Evolutionary conservation across 2,113 vertebrate genomes (phyloP), one percentile per base, ranked within the genome.

Genomic region (Semnornis frantzii): DNA sequence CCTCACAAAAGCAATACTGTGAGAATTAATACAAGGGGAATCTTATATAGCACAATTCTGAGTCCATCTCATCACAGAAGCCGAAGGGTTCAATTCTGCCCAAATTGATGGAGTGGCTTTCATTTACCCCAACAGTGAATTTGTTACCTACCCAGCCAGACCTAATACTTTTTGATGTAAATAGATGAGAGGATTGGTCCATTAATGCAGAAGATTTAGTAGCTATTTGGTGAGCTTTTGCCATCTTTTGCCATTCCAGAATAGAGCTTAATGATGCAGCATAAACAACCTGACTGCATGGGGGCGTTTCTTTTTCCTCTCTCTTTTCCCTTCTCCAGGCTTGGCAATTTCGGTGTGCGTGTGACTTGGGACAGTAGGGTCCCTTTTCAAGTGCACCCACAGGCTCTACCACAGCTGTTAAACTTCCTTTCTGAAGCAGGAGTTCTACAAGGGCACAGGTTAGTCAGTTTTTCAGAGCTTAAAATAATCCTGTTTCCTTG

Each of bases 401-500:
- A 87, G 81, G 55, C 66, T 95, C 79, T 95, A 72, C 69, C 69
- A 85, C 80, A 90, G 87, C 89, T 91, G 80, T 87, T 95, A 93
- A 95, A 59, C 79, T 90, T 91, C 60, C 92, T 94, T 93, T 95
- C 76, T 93, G 76, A 95, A 82, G 78, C 70, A 81, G 48, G 59
- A 92, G 64, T 63, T 95, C 76, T 95, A 44, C 79, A 90, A 92
- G 90, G 76, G 76, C 89, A 89, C 85, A 94, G 94, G 96, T 93
- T 94, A 97, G 92, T 73, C 72, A 83, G 92, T 93, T 96, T 95
- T 93, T 95, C 18, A 5, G 87, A 96, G 74, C 89, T 93, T 82
- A 82, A 89, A 97, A 95, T 93, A 97, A 96, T 96, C 92, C 88
- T 15, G 65, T 94, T 95, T 97, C 92, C 92, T 84, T 96, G 89